These are phyloP conservation scores for Hydrocynus forskahlii DNA, from an alignment of 2,797 vertebrate genomes.

Conservation along the genomic window DNA sequence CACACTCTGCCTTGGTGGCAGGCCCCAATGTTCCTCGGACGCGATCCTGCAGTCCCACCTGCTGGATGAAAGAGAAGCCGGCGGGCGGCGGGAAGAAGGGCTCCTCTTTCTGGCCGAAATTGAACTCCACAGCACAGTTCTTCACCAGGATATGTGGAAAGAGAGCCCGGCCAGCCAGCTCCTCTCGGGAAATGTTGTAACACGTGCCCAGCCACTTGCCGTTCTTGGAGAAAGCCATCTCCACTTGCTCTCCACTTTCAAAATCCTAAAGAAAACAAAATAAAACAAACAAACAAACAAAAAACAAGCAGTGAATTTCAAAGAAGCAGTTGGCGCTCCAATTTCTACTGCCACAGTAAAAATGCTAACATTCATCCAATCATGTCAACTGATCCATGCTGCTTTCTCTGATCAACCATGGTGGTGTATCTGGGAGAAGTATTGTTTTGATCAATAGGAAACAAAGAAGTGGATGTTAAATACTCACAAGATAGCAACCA, in stretches of 20 bases:
- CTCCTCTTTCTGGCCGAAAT: conserved; percentile 88
- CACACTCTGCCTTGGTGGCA: conserved; percentile 87
- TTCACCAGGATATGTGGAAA: conserved; percentile 89
- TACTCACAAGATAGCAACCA: conserved; percentile 88
- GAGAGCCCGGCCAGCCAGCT: conserved; percentile 78
- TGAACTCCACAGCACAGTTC: conserved; percentile 90
- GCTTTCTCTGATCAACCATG: neutral
- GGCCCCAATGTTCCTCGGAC: conserved; percentile 85
- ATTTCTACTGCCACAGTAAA: neutral
- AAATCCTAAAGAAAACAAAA: conserved; percentile 77
- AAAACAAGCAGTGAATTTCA: neutral
- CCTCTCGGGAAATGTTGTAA: conserved; percentile 81
- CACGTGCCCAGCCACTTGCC: conserved; percentile 86
- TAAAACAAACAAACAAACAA: neutral
- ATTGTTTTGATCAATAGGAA: neutral
- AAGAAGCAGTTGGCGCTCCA: neutral
- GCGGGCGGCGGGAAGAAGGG: conserved; percentile 85
- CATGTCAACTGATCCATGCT: neutral
- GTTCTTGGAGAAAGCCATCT: conserved; percentile 87
- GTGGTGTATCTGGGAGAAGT: neutral
- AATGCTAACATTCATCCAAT: neutral
- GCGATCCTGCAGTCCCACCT: conserved; percentile 81
- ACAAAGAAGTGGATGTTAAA: neutral
- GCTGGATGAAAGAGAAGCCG: conserved; percentile 85
- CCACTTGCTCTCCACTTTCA: conserved; percentile 84